Conservation (phyloP, 2,888 invertebrate species). For the Zaprionus obscuricornis region DNA sequence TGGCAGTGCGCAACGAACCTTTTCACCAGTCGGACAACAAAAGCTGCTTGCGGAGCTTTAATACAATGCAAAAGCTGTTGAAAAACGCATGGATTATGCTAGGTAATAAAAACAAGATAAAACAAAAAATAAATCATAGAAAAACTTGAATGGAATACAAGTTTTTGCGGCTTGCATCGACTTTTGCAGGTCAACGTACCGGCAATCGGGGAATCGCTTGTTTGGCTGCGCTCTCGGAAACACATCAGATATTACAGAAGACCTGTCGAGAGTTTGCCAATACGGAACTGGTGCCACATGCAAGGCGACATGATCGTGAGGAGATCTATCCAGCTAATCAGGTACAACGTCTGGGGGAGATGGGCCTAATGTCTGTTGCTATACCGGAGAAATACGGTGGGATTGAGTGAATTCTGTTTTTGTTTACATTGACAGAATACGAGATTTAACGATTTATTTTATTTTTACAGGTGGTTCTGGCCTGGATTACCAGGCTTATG, state of each 20-base stretch:
- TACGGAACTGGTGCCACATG: constrained; percentile 93
- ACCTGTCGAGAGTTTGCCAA: constrained; percentile 96
- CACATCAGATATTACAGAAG: constrained; percentile 94
- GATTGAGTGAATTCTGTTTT: too few species aligned
- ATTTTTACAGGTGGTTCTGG: constrained; percentile 88
- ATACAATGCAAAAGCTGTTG: constrained; percentile 50
- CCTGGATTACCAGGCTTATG: constrained; percentile 94
- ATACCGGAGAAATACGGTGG: constrained; percentile 89
- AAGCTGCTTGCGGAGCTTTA: constrained; percentile 13
- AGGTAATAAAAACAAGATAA: constrained; percentile 37
- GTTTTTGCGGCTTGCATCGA: not conserved
- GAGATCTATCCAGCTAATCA: constrained; percentile 91
- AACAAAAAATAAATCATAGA: not conserved
- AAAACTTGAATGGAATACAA: not conserved
- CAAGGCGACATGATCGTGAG: constrained; percentile 91
- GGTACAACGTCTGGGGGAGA: constrained; percentile 94
- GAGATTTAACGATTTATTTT: not conserved
- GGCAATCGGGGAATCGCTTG: constrained; percentile 86
- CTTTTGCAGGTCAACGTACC: constrained; percentile 53
- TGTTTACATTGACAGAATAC: too few species aligned
- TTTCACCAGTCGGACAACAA: constrained; percentile 15
- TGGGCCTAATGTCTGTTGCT: constrained; percentile 93
- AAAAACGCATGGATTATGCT: constrained; percentile 38
- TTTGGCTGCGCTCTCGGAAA: constrained; percentile 90
- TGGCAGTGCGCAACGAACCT: constrained; percentile 33